phyloP scores from a whole-genome alignment of 2,113 vertebrate species.

The Pelobates fuscus region DNA sequence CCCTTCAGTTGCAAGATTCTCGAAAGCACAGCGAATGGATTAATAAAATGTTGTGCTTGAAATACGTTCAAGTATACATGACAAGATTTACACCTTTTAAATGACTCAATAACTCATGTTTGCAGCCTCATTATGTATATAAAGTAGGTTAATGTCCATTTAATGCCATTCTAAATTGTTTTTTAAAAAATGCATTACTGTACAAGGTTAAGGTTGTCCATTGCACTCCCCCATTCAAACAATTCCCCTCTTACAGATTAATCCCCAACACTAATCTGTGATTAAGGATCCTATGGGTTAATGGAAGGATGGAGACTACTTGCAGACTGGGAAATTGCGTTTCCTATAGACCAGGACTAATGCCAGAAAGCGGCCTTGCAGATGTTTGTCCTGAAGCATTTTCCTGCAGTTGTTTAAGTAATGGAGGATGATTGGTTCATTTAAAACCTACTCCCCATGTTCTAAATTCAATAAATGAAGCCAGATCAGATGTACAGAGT shows the following conservation, averaged over 20 bases:
- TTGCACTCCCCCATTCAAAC: too few species aligned
- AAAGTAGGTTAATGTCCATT: neutral
- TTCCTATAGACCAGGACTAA: neutral
- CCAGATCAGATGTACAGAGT: too few species aligned
- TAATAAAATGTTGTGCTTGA: neutral
- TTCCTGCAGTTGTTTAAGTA: too few species aligned
- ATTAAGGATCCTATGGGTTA: neutral
- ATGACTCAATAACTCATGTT: constrained; percentile 26
- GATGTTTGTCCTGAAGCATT: too few species aligned
- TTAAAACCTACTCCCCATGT: too few species aligned
- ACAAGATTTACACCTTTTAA: constrained; percentile 30
- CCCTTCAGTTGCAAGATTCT: too few species aligned
- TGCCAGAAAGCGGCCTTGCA: neutral
- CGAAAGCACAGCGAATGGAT: constrained; percentile 15
- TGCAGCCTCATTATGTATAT: constrained; percentile 30
- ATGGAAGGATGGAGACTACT: neutral
- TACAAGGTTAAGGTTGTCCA: too few species aligned
- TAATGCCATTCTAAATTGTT: neutral
- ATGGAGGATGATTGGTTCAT: too few species aligned
- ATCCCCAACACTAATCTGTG: neutral
- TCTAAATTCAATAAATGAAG: too few species aligned
- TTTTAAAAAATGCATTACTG: too few species aligned
- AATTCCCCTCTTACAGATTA: too few species aligned
- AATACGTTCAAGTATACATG: constrained; percentile 6
- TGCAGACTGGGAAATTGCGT: neutral